A percentile compares a stretch with the other conserved stretches of the same genome.
Conservation (phyloP, 2,888 invertebrate species). For the Diarsia brunnea region DNA sequence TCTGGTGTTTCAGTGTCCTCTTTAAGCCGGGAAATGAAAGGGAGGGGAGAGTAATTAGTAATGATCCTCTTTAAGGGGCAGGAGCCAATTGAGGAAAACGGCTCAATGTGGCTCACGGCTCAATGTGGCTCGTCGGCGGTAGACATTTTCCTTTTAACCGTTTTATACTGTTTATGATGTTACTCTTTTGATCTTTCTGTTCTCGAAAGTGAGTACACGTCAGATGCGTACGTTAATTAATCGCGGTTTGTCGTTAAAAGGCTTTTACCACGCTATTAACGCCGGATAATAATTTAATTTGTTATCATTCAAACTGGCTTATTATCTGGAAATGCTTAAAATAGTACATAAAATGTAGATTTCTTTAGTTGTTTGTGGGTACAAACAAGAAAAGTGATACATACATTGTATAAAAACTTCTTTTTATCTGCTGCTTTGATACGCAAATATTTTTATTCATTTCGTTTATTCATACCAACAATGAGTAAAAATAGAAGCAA, state of each 20-base stretch:
- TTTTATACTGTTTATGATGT: conserved; percentile 3
- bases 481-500: neutral
- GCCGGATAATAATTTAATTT: neutral
- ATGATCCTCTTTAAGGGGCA: conserved; percentile 48
- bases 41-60: conserved; percentile 37
- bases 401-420: neutral
- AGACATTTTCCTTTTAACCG: neutral
- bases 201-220: neutral
- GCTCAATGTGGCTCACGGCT: conserved; percentile 34
- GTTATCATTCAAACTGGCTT: neutral
- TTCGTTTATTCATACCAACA: neutral
- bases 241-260: conserved; percentile 15
- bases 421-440: neutral
- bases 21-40: conserved; percentile 25
- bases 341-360: neutral
- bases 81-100: conserved; percentile 50
- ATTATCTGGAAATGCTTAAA: neutral
- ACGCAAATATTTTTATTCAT: neutral
- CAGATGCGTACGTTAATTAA: neutral
- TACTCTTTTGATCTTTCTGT: neutral
- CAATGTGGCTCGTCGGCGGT: conserved; percentile 17
- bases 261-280: conserved; percentile 9
- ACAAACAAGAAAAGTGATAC: neutral
- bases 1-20: conserved; percentile 19
- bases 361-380: neutral